Base-by-base conservation (phyloP, 2,797 vertebrate species). In the Myotis findleyi region DNA sequence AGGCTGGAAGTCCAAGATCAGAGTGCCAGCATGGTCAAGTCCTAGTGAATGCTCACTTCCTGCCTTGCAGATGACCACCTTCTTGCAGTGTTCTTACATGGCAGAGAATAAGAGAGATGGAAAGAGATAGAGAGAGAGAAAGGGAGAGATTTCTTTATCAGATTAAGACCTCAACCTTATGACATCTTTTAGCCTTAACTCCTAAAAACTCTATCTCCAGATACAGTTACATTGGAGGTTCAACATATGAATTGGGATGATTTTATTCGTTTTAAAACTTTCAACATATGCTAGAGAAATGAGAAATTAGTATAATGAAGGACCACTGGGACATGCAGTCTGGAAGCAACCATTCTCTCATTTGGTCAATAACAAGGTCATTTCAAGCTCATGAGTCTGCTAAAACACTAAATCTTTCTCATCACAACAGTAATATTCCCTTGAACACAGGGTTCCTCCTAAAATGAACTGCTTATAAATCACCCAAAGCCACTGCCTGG, bases 181-280 rank as follows among this genome's bases (percentile, higher is more conserved):
- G 66, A 57, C 30, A 8, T 80, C 8, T 69, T 68, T 68, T 87
- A 72, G 68, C 47, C 25, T 87, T 87, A 68, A 11, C 11, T 93
- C n/a, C n/a, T 69, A 62, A 85, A 85, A 49, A 84, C 21, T 14
- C 38, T 25, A 6, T 64, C 21, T 87, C 13, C 3, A 38, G 7
- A 91, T 33, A 68, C 1, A 27, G 6, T 83, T 33, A 92, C 2
- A 9, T 0, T 75, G 4, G 36, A 2, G 36, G 23, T 27, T 92
- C 57, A 81, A 16, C 11, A 47, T 9, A 51, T 36, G 49, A 68
- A 64, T 57, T 76, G 49, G 16, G 8, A 17, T 57, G 7, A 57
- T 76, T 44, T 87, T 76, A 51, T 11, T 93, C 62, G 14, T 55
- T 83, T 91, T n/a, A 94, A 91, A 80, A 89, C 33, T 66, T 85